Conservation (phyloP, 2,888 invertebrate genomes). For the Elysia crispata region DNA sequence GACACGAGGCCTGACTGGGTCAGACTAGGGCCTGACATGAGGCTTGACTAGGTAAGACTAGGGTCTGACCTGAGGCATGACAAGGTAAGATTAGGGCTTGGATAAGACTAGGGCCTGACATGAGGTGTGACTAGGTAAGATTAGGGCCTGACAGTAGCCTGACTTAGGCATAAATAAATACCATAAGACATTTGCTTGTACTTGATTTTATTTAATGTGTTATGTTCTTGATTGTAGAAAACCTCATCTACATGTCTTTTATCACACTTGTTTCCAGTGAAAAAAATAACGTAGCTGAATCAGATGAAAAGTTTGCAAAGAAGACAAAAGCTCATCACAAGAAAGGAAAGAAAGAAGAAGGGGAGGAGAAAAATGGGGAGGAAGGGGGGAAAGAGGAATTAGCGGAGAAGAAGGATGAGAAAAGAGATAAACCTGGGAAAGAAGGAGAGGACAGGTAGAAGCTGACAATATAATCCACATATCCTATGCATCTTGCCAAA, state of each 20-base stretch:
- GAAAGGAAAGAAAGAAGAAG: slow-evolving; percentile 20
- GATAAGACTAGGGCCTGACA: no score
- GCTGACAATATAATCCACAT: not conserved
- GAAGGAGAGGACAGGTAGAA: not conserved
- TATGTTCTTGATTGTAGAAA: no score
- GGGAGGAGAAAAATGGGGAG: not conserved
- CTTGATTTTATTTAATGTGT: no score
- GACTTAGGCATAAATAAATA: no score
- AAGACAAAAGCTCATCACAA: slow-evolving; percentile 23
- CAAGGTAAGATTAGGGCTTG: no score
- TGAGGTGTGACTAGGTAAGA: no score
- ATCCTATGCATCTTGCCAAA: slow-evolving; percentile 4
- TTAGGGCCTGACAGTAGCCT: no score
- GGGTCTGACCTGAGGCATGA: no score
- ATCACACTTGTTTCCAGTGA: slow-evolving; percentile 39
- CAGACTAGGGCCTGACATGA: no score
- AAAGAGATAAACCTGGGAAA: not conserved
- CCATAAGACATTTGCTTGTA: no score
- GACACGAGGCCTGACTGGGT: no score
- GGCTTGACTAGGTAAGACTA: no score
- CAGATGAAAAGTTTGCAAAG: slow-evolving; percentile 23
- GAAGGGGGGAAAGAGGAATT: not conserved
- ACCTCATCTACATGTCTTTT: not conserved
- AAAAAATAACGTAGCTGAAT: slow-evolving; percentile 32
- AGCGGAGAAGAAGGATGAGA: not conserved